Percentiles rank a stretch among this genome's conserved stretches.
Evolutionary conservation across 2,888 invertebrate species (phyloP).

Genomic region (Metalampra italica): DNA sequence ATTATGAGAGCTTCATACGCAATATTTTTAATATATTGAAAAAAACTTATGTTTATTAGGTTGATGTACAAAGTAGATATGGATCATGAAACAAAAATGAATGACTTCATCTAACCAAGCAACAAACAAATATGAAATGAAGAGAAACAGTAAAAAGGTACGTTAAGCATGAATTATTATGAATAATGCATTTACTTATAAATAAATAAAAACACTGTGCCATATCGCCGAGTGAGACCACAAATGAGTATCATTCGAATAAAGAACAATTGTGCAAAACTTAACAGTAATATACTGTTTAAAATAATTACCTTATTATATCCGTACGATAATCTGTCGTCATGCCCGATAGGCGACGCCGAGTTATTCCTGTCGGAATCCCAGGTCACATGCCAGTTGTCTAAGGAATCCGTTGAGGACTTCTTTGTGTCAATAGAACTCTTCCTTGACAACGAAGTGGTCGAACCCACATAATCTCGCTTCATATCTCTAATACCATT

Average conservation of each 20-base stretch:
- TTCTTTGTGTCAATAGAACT: constrained; percentile 71
- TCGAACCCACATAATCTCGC: constrained; percentile 73
- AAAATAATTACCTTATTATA: constrained; percentile 59
- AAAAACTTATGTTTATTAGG: too few species aligned
- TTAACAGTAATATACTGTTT: constrained; percentile 22
- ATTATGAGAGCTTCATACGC: too few species aligned
- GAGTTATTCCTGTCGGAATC: constrained; percentile 82
- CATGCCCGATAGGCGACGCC: constrained; percentile 78
- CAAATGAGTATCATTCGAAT: too few species aligned
- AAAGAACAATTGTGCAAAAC: constrained; percentile 9
- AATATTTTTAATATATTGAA: too few species aligned
- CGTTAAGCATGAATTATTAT: too few species aligned
- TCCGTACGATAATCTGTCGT: constrained; percentile 67
- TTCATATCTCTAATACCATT: constrained; percentile 69
- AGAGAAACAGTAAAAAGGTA: too few species aligned
- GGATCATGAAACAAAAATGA: too few species aligned
- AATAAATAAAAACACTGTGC: too few species aligned
- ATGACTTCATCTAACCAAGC: too few species aligned
- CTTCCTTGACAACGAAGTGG: constrained; percentile 67
- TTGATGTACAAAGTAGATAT: too few species aligned
- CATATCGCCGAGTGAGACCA: neutral
- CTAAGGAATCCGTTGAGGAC: constrained; percentile 85
- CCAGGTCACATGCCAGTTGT: constrained; percentile 84
- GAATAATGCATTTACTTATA: too few species aligned
- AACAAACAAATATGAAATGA: too few species aligned